phyloP scores from a whole-genome alignment of 1,140 invertebrate genomes.

The Brachionus asplanchnoidis region DNA sequence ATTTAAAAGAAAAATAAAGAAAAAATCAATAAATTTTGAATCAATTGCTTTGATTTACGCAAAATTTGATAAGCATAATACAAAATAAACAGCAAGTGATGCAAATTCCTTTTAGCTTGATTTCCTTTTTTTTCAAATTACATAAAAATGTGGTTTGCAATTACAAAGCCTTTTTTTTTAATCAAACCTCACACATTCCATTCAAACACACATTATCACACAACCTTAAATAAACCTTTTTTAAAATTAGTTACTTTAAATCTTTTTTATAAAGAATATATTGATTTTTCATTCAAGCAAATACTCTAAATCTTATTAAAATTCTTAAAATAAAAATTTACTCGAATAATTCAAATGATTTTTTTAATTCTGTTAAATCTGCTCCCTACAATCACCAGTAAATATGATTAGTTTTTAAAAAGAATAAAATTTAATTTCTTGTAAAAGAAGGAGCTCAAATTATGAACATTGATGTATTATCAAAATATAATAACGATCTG shows the following conservation, averaged over 20 bases:
- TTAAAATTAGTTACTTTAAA: background rate
- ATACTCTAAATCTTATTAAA: background rate
- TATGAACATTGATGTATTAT: background rate
- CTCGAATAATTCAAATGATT: background rate
- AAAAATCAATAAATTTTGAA: background rate
- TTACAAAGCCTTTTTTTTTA: background rate
- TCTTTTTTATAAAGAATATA: background rate
- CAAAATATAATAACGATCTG: background rate
- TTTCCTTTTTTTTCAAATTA: background rate
- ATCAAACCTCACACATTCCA: background rate
- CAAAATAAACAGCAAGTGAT: background rate
- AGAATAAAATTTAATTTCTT: background rate
- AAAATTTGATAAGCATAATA: background rate
- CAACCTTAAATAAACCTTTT: background rate
- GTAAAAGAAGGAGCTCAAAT: background rate
- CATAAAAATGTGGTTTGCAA: background rate
- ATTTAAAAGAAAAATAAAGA: background rate
- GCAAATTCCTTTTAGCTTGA: background rate
- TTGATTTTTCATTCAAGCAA: background rate
- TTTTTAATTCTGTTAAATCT: background rate
- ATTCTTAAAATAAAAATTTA: background rate
- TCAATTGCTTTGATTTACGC: background rate
- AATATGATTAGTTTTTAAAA: background rate
- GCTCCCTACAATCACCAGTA: background rate
- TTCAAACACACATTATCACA: background rate